Evolutionary conservation across 2,888 invertebrate species (phyloP), one percentile per base, ranked within the genome.

Genomic region (Cephus spinipes): DNA sequence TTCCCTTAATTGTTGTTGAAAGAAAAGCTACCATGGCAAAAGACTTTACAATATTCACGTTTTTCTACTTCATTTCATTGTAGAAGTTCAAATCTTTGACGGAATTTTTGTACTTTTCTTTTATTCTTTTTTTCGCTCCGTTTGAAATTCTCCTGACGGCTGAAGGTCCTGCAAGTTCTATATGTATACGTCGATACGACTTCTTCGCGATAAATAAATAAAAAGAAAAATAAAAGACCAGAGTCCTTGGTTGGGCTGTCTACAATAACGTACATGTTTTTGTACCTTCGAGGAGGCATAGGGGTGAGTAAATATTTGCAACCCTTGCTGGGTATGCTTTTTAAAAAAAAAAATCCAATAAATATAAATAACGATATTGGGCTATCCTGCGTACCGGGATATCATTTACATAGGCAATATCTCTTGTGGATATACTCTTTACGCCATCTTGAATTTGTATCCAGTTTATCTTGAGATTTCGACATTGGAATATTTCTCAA

Each of bases 1-100:
- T 74, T 74, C 77, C 77, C 77, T 77, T 74, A 74, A 74, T 74
- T 74, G 74, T 74, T 33, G 74, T 74, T 35, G 36, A 35, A 36
- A 36, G 74, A 74, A 15, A 74, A 55, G 55, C 55, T 55, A 23
- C 55, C 55, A 23, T 55, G 23, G 55, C 9, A 23, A 55, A 55
- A 55, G 55, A 55, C 55, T 15, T 40, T 55, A 55, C 23, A 9
- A 55, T 23, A 23, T 55, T 55, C 55, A 55, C 55, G 9, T 55
- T 23, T 55, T 55, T 1, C 9, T 1, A 55, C 9, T 55, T 55
- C 2, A 9, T 2, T 23, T 55, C 55, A 2, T 23, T 6, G 9
- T 55, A 55, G 23, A 23, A 9, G 55, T 55, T 0, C 2, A 55
- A 55, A 15, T 55, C 55, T 23, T 55, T 55, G 55, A 0, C 23